Conservation (phyloP, 2,113 vertebrate species). For the Vidua chalybeata region DNA sequence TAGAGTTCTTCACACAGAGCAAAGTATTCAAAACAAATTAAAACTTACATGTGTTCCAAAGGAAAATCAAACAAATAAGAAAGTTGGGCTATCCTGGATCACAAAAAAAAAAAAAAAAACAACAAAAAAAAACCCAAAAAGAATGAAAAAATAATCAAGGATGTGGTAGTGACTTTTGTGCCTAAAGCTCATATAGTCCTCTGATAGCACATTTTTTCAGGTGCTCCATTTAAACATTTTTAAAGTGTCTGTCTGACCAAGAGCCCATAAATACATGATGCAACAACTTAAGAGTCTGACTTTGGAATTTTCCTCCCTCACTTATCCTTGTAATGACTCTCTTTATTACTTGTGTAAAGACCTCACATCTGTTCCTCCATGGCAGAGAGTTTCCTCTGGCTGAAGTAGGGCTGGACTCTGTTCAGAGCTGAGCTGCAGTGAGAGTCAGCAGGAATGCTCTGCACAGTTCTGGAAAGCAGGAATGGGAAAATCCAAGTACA, state of each 20-base stretch:
- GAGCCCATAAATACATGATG: slow-evolving; percentile 35
- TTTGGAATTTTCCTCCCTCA: background rate
- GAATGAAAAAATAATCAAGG: background rate
- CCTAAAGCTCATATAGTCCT: background rate
- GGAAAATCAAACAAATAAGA: background rate
- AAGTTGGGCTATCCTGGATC: background rate
- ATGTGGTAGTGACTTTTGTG: background rate
- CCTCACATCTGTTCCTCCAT: slow-evolving; percentile 36
- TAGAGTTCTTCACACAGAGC: background rate
- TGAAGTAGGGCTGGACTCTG: background rate
- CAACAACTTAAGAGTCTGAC: background rate
- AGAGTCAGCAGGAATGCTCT: background rate
- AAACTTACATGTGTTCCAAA: background rate
- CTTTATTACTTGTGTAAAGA: background rate
- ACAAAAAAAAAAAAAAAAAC: background rate
- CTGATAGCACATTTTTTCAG: background rate
- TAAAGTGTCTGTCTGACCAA: background rate
- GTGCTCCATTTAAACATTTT: background rate
- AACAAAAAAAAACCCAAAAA: background rate
- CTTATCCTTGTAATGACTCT: slow-evolving; percentile 3
- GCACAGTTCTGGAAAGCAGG: background rate
- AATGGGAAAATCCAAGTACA: background rate
- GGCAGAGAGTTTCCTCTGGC: slow-evolving; percentile 3
- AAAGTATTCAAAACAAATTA: background rate
- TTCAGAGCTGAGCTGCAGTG: background rate